These are phyloP conservation scores for Sthenelais limicola DNA, from an alignment of 2,888 invertebrate species.

Conservation along the genomic window DNA sequence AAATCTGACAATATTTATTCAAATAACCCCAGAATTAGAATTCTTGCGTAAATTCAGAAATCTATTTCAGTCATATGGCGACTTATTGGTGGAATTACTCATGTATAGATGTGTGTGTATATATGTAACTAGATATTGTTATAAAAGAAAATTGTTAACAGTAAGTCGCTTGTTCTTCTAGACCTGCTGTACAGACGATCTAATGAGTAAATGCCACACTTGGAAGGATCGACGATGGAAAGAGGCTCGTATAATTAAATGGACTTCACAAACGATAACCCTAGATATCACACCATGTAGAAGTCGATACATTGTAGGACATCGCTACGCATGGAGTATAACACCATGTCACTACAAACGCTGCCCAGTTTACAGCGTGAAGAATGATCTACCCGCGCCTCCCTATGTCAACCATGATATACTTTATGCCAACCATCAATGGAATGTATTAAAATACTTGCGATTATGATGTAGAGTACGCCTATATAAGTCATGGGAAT, in stretches of 20 bases:
- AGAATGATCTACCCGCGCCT: conserved; percentile 52
- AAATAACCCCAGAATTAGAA: too few species aligned
- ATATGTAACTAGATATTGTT: background rate
- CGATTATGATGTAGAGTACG: background rate
- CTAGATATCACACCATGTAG: background rate
- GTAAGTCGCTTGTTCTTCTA: too few species aligned
- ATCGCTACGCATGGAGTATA: conserved; percentile 31
- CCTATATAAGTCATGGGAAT: background rate
- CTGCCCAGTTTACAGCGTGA: conserved; percentile 53
- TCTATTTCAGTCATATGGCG: too few species aligned
- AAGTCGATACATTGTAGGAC: conserved; percentile 14
- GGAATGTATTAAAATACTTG: background rate
- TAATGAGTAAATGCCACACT: background rate
- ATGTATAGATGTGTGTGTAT: too few species aligned
- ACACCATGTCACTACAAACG: conserved; percentile 48
- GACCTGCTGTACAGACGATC: conserved; percentile 26
- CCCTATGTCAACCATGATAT: conserved; percentile 37
- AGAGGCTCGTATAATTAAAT: background rate
- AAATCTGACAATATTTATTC: too few species aligned
- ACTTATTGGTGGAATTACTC: too few species aligned
- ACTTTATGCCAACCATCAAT: background rate
- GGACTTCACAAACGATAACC: conserved; percentile 5
- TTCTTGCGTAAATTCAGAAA: too few species aligned
- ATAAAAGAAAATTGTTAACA: background rate
- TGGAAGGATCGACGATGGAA: conserved; percentile 17